Conservation (phyloP, 2,797 vertebrate genomes). For the Mus spretus region DNA sequence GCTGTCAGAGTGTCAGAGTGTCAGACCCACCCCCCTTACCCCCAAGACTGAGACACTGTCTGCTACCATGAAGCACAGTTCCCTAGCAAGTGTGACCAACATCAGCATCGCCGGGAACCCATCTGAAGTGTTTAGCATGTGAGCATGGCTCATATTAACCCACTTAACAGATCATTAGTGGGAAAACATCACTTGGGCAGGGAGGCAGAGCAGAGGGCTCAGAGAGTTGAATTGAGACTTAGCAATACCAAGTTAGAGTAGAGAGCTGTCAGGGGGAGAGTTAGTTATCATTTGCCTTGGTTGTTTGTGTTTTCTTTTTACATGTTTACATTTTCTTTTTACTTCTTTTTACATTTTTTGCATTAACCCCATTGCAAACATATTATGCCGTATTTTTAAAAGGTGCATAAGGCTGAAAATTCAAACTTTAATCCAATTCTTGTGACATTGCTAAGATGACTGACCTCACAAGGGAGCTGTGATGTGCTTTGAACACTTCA, state of each 20-base stretch:
- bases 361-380: not conserved
- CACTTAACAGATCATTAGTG: conserved; percentile 59
- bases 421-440: not conserved
- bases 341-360: not conserved
- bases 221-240: not conserved
- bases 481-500: not conserved
- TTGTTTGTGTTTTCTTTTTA: not conserved
- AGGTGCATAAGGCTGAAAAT: not conserved
- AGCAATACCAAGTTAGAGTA: not conserved
- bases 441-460: not conserved
- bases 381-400: not conserved
- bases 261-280: not conserved
- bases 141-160: conserved; percentile 38
- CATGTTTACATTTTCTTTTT: too few species aligned
- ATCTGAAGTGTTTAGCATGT: not conserved
- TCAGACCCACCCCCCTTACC: not conserved
- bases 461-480: not conserved
- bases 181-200: conserved; percentile 34
- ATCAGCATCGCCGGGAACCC: not conserved
- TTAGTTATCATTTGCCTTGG: not conserved
- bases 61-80: not conserved
- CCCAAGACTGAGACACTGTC: not conserved
- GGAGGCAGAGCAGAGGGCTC: not conserved
- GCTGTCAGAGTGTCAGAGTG: not conserved
- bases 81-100: not conserved